Percentiles rank a stretch among this genome's conserved stretches.
Conservation (phyloP, 92 coral and sea anemone species). For the Heliopora coerulea region DNA sequence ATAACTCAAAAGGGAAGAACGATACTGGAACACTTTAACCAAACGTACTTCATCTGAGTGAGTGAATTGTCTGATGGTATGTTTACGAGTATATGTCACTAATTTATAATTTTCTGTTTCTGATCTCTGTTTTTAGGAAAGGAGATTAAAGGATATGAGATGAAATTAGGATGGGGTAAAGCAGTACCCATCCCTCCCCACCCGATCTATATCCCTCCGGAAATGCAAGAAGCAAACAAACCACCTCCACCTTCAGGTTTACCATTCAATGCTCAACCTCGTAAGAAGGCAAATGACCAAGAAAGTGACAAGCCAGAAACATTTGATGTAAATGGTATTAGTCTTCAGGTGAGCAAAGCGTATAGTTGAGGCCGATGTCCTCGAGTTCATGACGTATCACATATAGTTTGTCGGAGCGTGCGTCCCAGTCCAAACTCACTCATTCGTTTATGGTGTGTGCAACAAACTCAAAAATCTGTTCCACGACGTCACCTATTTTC, state of each 20-base stretch:
- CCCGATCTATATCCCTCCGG: constrained; percentile 98
- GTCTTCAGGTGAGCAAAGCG: constrained; percentile 72
- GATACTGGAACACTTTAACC: no score
- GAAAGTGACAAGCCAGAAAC: constrained; percentile 49
- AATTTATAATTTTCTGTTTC: not conserved
- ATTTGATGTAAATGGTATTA: constrained; percentile 78
- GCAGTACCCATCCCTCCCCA: constrained; percentile 98
- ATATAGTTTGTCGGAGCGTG: no score
- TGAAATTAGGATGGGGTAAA: constrained; percentile 99
- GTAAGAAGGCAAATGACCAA: constrained; percentile 51
- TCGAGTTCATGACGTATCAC: no score
- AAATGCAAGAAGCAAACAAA: constrained; percentile 89
- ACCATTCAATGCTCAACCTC: constrained; percentile 93
- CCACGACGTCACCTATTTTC: no score
- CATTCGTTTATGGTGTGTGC: no score
- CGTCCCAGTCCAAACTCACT: no score
- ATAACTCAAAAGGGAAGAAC: no score
- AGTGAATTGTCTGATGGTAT: no score
- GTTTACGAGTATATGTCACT: no score
- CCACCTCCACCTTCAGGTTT: constrained; percentile 99
- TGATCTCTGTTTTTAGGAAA: constrained; percentile 59
- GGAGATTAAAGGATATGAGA: constrained; percentile 91
- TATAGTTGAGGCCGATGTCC: no score
- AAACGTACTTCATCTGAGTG: no score
- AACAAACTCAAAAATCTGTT: no score